Evolutionary conservation across 2,113 vertebrate species (phyloP), one percentile per base, ranked within the genome.

Genomic region (Sebastes fasciatus): DNA sequence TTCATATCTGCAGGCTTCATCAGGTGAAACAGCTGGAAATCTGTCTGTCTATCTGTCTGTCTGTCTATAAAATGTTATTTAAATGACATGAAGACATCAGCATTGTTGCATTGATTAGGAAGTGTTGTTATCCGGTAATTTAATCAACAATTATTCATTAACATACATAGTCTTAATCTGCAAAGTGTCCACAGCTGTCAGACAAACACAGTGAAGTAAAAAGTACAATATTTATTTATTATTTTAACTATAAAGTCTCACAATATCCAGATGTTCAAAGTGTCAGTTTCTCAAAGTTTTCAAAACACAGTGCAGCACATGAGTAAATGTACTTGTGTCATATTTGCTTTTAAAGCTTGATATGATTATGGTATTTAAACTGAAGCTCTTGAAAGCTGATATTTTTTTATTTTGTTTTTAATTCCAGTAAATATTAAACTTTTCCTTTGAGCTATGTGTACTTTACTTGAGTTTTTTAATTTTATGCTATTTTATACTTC

Each of bases 1-100:
- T 99, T 98, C 71, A 73, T 97, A 92, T 98, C 97, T 75, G 97
- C 96, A 4, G 97, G 97, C 72, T 98, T 99, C 92, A 97, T 99
- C 95, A 97, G 98, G 97, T 96, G 86, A 94, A 92, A 86, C 45
- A 43, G 5, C 6, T 60, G 7, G 2, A 70, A 49, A 91, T 26
- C 23, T 26, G 2, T 23, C 23, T 43, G 45, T 26, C 26, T 26
- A 3, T 26, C 26, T 26, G 0, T 26, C 26, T 26, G 0, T 26
- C 26, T 26, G 26, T 26, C 26, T 26, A 26, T 26, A 26, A 26
- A 3, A 26, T 26, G 2, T 26, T 26, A 26, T 26, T 26, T 26
- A 26, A 26, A 26, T 0, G 26, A 26, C 0, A 26, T 26, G 26
- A 26, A 26, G 26, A 26, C 26, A 26, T 26, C 26, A 26, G 26